Evolutionary conservation across 2,797 vertebrate species (phyloP).

Genomic region (Hydrophis major): DNA sequence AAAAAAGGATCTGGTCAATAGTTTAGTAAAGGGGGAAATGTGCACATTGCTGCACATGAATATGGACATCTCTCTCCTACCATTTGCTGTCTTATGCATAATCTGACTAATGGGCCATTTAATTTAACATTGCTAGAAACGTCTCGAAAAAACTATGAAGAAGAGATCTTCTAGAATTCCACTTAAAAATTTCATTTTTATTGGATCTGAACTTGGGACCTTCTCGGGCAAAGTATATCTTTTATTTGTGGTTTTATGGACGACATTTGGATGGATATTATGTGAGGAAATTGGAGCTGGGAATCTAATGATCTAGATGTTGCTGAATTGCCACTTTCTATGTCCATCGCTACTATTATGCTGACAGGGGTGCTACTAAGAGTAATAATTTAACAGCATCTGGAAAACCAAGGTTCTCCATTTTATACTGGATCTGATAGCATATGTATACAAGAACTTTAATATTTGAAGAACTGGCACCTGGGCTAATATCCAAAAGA

Average conservation of each 20-base stretch:
- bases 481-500: neutral
- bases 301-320: neutral
- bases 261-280: neutral
- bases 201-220: neutral
- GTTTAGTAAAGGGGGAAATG: neutral
- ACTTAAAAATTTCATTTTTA: neutral
- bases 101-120: neutral
- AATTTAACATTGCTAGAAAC: neutral
- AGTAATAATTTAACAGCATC: neutral
- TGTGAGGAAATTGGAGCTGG: neutral
- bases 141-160: neutral
- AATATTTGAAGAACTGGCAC: neutral
- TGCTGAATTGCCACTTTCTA: neutral
- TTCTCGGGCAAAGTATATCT: neutral
- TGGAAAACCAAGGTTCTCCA: neutral
- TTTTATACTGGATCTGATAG: neutral
- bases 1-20: neutral
- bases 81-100: neutral
- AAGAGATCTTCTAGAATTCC: neutral
- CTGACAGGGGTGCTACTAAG: neutral
- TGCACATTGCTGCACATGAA: neutral
- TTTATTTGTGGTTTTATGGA: neutral
- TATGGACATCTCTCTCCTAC: neutral
- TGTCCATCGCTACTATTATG: neutral
- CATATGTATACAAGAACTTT: neutral